A percentile compares a stretch with the other conserved stretches of the same genome.
Conservation (phyloP, 2,888 invertebrate genomes). For the Blastobasis adustella region DNA sequence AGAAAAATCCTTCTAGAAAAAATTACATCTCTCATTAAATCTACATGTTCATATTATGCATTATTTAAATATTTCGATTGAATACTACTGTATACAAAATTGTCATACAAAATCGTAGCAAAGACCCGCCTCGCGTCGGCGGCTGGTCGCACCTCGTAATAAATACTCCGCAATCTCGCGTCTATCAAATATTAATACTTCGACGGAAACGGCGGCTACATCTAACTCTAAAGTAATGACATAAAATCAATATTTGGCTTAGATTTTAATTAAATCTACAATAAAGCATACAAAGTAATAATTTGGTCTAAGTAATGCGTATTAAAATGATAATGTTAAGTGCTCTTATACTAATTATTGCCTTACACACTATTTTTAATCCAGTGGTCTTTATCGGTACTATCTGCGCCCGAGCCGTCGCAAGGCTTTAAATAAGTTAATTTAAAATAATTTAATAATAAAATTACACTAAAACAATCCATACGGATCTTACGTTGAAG, state of each 20-base stretch:
- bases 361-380: slow-evolving; percentile 61
- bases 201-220: slow-evolving; percentile 53
- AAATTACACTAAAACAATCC: not conserved
- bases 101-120: slow-evolving; percentile 32
- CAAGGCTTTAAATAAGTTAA: not conserved
- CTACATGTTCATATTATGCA: slow-evolving; percentile 66
- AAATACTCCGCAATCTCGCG: slow-evolving; percentile 59
- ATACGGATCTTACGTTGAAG: not conserved
- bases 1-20: slow-evolving; percentile 62
- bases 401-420: slow-evolving; percentile 1
- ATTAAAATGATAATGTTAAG: slow-evolving; percentile 64
- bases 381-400: slow-evolving; percentile 42
- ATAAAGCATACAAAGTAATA: slow-evolving; percentile 72
- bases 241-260: slow-evolving; percentile 75
- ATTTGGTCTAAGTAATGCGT: slow-evolving; percentile 73
- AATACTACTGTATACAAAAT: slow-evolving; percentile 36
- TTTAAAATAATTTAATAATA: not conserved
- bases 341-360: slow-evolving; percentile 69
- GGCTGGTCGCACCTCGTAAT: slow-evolving; percentile 20
- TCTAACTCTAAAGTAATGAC: slow-evolving; percentile 55
- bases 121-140: slow-evolving; percentile 14
- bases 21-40: slow-evolving; percentile 52
- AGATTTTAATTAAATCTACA: slow-evolving; percentile 69
- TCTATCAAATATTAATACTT: slow-evolving; percentile 61
- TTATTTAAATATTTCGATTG: slow-evolving; percentile 43